Percentiles rank a stretch among this genome's conserved stretches.
These are phyloP conservation scores for Nipponia nippon DNA, from an alignment of 2,113 vertebrate genomes.

Conservation along the genomic window DNA sequence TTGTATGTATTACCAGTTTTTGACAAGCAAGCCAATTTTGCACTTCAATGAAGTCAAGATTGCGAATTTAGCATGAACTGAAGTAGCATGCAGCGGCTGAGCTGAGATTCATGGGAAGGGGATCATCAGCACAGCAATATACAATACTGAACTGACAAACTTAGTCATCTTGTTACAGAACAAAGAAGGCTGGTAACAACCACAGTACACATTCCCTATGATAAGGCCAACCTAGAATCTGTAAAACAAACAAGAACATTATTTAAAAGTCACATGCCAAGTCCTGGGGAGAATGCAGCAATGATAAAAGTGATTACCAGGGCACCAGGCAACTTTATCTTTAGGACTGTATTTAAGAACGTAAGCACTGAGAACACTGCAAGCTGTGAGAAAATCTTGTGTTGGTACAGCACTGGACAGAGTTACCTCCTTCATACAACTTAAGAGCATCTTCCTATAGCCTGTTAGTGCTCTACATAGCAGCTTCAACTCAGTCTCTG, in stretches of 20 bases:
- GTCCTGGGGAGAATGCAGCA: not conserved
- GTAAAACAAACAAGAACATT: constrained; percentile 17
- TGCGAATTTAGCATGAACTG: constrained; percentile 73
- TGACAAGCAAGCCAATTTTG: constrained; percentile 73
- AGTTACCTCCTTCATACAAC: not conserved
- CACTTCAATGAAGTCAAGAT: constrained; percentile 69
- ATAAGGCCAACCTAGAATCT: not conserved
- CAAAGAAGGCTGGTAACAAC: constrained; percentile 7
- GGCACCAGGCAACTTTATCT: not conserved
- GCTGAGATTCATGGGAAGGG: constrained; percentile 56
- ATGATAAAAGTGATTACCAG: not conserved
- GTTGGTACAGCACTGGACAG: not conserved
- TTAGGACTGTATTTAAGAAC: not conserved
- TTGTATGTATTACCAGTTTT: constrained; percentile 69
- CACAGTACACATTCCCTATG: not conserved
- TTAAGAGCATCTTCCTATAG: not conserved
- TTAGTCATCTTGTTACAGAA: constrained; percentile 52
- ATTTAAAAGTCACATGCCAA: not conserved
- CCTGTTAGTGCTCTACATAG: not conserved
- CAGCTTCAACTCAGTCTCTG: not conserved
- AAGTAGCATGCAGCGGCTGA: constrained; percentile 56
- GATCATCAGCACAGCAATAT: constrained; percentile 64
- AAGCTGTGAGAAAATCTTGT: not conserved
- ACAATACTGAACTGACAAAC: constrained; percentile 42
- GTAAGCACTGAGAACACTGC: not conserved